Percentiles rank a stretch among this genome's conserved stretches.
These are phyloP conservation scores for Trachelus iudaicus DNA, from an alignment of 2,888 invertebrate species.

Conservation along the genomic window DNA sequence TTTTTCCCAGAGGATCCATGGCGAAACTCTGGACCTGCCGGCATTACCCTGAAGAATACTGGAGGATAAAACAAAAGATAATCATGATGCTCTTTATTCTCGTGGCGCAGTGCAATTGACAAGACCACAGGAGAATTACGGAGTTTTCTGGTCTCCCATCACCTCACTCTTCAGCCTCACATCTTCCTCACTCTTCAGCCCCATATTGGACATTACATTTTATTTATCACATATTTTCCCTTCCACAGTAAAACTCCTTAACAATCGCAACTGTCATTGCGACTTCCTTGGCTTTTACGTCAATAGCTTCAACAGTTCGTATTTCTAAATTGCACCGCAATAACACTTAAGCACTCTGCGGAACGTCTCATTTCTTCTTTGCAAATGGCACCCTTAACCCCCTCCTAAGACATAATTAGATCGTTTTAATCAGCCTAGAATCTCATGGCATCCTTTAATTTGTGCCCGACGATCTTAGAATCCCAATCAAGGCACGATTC, in stretches of 20 bases:
- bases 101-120: conserved; percentile 12
- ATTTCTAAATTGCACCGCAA: background rate
- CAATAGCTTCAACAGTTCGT: background rate
- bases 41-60: conserved; percentile 24
- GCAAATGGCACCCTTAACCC: background rate
- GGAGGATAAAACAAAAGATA: conserved; percentile 44
- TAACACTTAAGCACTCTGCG: background rate
- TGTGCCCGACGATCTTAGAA: background rate
- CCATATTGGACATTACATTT: conserved; percentile 17
- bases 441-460: background rate
- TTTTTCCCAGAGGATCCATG: conserved; percentile 30
- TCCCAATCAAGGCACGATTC: background rate
- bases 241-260: background rate
- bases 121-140: conserved; percentile 33
- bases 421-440: background rate
- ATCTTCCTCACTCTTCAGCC: conserved; percentile 15
- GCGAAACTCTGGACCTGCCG: conserved; percentile 28
- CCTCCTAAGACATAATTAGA: background rate
- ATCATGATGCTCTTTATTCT: conserved; percentile 50
- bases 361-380: background rate
- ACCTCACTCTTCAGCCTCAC: conserved; percentile 7
- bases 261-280: background rate
- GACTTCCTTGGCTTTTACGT: background rate
- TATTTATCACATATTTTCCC: background rate
- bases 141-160: conserved; percentile 19